A percentile compares a stretch with the other conserved stretches of the same genome.
Conservation (phyloP, 2,888 invertebrate species). For the Spisula solida region DNA sequence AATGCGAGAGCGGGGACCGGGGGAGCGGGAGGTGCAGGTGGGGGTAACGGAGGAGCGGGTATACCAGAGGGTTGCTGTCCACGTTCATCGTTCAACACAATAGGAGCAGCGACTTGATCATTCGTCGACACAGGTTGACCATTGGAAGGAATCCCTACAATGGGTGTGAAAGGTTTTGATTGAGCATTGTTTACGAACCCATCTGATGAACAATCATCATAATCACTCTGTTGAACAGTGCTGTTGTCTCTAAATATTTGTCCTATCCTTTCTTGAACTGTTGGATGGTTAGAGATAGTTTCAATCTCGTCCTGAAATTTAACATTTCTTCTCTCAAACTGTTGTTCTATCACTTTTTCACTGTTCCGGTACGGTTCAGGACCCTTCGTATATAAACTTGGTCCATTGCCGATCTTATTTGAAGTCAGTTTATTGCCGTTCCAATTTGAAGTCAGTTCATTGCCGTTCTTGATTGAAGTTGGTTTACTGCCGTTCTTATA, state of each 20-base stretch:
- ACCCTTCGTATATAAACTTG: no score
- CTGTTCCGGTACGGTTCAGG: no score
- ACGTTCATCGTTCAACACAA: background rate
- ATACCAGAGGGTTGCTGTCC: background rate
- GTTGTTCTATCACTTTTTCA: background rate
- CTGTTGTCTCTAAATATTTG: background rate
- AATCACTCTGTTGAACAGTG: background rate
- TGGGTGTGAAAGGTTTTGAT: background rate
- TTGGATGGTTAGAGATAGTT: background rate
- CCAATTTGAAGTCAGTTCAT: no score
- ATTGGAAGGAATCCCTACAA: background rate
- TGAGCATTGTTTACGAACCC: constrained; percentile 4
- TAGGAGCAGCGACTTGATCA: background rate
- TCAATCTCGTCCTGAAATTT: constrained; percentile 29
- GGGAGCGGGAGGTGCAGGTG: constrained; percentile 62
- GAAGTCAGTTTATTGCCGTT: no score
- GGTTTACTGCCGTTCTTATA: background rate
- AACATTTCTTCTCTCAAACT: constrained; percentile 36
- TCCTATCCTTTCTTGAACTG: background rate
- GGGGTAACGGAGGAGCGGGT: background rate
- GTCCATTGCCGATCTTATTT: no score
- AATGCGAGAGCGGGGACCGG: constrained; percentile 62
- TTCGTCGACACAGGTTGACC: background rate
- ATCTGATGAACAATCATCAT: background rate
- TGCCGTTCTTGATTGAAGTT: no score